Base-by-base conservation (phyloP, 2,113 vertebrate species). In the Xyrauchen texanus region DNA sequence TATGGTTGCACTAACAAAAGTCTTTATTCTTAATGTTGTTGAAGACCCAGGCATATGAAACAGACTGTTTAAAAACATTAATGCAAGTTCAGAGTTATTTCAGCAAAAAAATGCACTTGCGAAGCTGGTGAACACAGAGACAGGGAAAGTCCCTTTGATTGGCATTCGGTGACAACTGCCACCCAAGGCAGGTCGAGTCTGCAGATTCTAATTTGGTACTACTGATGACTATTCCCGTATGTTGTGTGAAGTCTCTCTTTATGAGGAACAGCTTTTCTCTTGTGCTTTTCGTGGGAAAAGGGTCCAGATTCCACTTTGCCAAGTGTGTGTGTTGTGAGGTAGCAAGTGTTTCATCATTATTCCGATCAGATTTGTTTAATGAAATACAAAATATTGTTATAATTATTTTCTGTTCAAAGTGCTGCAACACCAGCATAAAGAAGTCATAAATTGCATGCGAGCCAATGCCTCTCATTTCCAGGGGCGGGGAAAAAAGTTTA, bases 231-330 rank as follows among this genome's bases (percentile, higher is more conserved):
- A 68, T 88, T 83, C 81, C 84, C 73, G 75, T 81, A 83, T 83
- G 85, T 84, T 83, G 69, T 63, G 73, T 81, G 82, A 85, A 82
- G 80, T 72, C 77, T 66, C 62, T 51, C 73, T 82, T 86, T 80
- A 88, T 84, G 81, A 84, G 85, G 86, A 86, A 85, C 86, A 87
- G 85, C 81, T 86, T 87, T 77, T 57, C 82, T 60, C 52, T 51
- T 21, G 72, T 63, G 21, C 75, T 81, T 34, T 85, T 49, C 79
- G 44, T 81, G 82, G 74, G 73, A 76, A 80, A 78, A 74, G 9
- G 68, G 68, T 62, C 68, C 71, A 62, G 72, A 77, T 86, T 86
- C 81, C 42, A 81, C 76, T 77, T 34, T 46, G 34, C 57, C 6
- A 49, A 62, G 45, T 49, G 46, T 82, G 76, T 44, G 58, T 76